Evolutionary conservation across 1,140 invertebrate species (phyloP).

Genomic region (Diprion similis): DNA sequence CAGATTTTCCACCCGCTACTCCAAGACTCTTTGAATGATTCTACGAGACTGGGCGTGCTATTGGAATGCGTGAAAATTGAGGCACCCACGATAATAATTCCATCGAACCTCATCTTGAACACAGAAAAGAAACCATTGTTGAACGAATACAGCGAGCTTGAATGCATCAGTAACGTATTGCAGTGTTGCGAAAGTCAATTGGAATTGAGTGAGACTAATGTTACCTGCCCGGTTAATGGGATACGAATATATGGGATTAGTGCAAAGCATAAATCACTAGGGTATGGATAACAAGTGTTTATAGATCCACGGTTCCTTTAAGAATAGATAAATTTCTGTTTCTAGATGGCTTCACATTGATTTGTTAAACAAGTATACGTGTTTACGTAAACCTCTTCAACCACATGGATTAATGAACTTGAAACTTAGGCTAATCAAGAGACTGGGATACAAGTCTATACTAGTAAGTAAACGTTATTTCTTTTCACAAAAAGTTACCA

Average conservation of each 20-base stretch:
- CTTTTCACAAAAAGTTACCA: neutral
- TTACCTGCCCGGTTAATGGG: slow-evolving; percentile 32
- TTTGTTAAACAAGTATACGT: slow-evolving; percentile 29
- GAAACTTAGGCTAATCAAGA: slow-evolving; percentile 29
- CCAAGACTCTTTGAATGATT: slow-evolving; percentile 29
- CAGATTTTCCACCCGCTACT: slow-evolving; percentile 25
- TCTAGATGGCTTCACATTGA: slow-evolving; percentile 30
- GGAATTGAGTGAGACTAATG: slow-evolving; percentile 16
- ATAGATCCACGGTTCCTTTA: slow-evolving; percentile 6
- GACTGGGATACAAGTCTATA: slow-evolving; percentile 29
- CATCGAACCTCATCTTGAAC: neutral
- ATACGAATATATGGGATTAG: slow-evolving; percentile 32
- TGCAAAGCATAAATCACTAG: slow-evolving; percentile 14
- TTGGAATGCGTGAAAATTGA: slow-evolving; percentile 29
- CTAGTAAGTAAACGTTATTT: slow-evolving; percentile 24
- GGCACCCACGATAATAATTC: slow-evolving; percentile 25
- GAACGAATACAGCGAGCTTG: slow-evolving; percentile 20
- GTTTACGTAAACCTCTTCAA: slow-evolving; percentile 25
- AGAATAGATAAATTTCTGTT: slow-evolving; percentile 6
- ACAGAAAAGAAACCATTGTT: slow-evolving; percentile 7
- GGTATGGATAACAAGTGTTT: slow-evolving; percentile 21
- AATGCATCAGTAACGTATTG: slow-evolving; percentile 18
- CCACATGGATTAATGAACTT: slow-evolving; percentile 34
- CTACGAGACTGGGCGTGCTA: slow-evolving; percentile 25
- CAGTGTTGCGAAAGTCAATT: slow-evolving; percentile 12